phyloP scores from a whole-genome alignment of 2,888 invertebrate species.

The Caenorhabditis wallacei region DNA sequence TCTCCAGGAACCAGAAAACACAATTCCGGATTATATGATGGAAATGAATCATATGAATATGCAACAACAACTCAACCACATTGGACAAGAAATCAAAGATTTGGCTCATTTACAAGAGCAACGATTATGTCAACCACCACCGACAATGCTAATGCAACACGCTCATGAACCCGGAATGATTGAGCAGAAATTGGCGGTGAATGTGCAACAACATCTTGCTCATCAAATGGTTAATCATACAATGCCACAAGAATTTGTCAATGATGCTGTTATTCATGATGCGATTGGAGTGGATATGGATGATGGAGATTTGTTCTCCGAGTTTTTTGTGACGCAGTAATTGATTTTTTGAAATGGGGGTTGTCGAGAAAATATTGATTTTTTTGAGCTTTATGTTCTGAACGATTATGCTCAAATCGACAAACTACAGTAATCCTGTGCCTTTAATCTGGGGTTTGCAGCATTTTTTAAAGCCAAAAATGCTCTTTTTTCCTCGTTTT shows the following conservation, averaged over 20 bases:
- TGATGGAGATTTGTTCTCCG: constrained; percentile 78
- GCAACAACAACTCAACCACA: constrained; percentile 66
- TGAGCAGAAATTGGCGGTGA: constrained; percentile 76
- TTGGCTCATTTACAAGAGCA: constrained; percentile 74
- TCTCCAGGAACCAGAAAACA: constrained; percentile 27
- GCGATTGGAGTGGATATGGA: constrained; percentile 77
- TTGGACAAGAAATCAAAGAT: constrained; percentile 72
- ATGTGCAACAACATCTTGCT: constrained; percentile 71
- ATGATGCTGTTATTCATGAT: constrained; percentile 71
- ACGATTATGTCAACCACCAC: constrained; percentile 72
- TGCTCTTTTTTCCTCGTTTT: too few species aligned
- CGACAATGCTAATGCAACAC: constrained; percentile 68
- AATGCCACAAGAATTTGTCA: constrained; percentile 74
- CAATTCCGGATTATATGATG: constrained; percentile 43
- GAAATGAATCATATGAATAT: constrained; percentile 51
- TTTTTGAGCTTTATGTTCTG: too few species aligned
- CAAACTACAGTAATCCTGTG: too few species aligned
- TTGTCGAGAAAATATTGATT: too few species aligned
- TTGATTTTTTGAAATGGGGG: background rate
- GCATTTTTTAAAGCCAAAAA: too few species aligned
- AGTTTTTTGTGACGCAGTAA: constrained; percentile 73
- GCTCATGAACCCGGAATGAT: constrained; percentile 64
- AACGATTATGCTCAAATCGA: too few species aligned
- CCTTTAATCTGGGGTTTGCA: too few species aligned
- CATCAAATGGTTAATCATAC: constrained; percentile 64